These are phyloP conservation scores for Acromyrmex charruanus DNA, from an alignment of 1,140 invertebrate genomes.

Conservation along the genomic window DNA sequence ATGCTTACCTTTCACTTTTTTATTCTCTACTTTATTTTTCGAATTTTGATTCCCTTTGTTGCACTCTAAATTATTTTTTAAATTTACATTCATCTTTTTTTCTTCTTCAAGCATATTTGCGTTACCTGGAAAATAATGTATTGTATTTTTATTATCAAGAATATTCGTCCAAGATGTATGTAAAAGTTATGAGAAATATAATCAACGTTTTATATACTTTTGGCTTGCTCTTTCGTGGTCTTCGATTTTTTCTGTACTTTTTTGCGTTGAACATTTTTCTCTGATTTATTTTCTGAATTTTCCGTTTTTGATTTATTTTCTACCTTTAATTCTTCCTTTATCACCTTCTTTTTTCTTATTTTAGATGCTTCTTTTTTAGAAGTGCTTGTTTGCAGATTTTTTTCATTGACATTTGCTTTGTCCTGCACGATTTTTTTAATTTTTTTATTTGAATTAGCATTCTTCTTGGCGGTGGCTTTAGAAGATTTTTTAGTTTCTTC, in stretches of 20 bases:
- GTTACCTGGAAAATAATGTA: slow-evolving; percentile 16
- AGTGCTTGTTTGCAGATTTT: not conserved
- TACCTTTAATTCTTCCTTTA: not conserved
- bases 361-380: not conserved
- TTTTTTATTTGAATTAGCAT: not conserved
- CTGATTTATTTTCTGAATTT: slow-evolving; percentile 10
- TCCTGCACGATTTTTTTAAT: not conserved
- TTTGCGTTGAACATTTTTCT: not conserved
- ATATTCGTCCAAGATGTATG: not conserved
- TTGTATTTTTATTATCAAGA: not conserved
- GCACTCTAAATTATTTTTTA: not conserved
- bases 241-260: not conserved
- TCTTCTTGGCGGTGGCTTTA: not conserved
- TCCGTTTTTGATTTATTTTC: not conserved
- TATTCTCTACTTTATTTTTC: not conserved
- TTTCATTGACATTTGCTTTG: not conserved
- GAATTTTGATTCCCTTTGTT: not conserved
- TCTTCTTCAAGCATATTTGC: not conserved
- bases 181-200: slow-evolving; percentile 1
- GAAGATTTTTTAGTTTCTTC: not conserved
- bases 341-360: not conserved
- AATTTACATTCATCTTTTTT: not conserved
- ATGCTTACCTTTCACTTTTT: not conserved
- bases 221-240: not conserved
- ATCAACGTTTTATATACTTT: not conserved